phyloP scores from a whole-genome alignment of 2,113 vertebrate genomes.

The Heterotilapia buettikoferi region DNA sequence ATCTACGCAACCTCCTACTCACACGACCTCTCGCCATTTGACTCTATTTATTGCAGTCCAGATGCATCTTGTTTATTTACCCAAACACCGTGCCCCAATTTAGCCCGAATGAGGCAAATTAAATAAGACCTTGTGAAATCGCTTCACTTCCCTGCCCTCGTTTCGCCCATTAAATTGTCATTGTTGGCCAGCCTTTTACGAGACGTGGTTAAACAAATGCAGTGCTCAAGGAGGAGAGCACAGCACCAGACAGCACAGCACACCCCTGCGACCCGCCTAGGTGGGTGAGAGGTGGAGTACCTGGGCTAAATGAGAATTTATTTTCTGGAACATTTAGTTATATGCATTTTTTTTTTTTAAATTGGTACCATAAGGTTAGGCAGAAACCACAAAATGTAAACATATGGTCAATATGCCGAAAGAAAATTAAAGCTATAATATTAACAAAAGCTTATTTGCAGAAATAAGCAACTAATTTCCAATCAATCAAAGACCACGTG shows the following conservation, averaged over 20 bases:
- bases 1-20: constrained; percentile 21
- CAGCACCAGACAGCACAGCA: not conserved
- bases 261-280: not conserved
- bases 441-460: not conserved
- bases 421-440: not conserved
- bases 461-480: not conserved
- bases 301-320: not conserved
- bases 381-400: not conserved
- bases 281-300: not conserved
- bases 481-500: not conserved
- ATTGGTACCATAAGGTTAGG: not conserved
- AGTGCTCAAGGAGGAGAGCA: not conserved
- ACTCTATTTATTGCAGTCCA: constrained; percentile 33
- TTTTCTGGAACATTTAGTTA: not conserved
- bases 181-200: constrained; percentile 37
- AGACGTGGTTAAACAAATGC: constrained; percentile 43
- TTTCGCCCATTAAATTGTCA: constrained; percentile 60
- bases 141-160: constrained; percentile 21
- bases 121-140: constrained; percentile 55
- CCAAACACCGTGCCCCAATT: constrained; percentile 46
- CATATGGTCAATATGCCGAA: not conserved
- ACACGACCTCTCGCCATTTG: not conserved
- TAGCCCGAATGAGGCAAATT: constrained; percentile 54
- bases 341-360: not conserved
- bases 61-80: constrained; percentile 53